phyloP scores from a whole-genome alignment of 2,797 vertebrate genomes.

The Mergus octosetaceus region DNA sequence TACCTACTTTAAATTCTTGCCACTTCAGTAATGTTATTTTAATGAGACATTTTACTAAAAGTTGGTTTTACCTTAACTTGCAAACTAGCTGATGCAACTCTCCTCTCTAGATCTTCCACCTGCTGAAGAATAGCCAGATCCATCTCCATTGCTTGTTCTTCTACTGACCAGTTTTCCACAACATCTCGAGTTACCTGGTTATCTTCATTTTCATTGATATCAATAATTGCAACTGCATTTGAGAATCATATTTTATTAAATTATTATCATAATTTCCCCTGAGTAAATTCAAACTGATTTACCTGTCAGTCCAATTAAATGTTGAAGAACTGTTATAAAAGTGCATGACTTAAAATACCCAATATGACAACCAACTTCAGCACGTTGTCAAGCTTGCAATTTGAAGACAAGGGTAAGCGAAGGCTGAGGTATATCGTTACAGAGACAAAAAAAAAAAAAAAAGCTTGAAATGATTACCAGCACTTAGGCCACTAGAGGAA shows the following conservation, averaged over 20 bases:
- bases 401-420: background rate
- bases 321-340: background rate
- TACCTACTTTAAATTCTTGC: constrained; percentile 34
- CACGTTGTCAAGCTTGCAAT: background rate
- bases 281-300: constrained; percentile 23
- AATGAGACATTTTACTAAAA: constrained; percentile 68
- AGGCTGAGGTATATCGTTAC: background rate
- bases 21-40: constrained; percentile 1
- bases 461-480: background rate
- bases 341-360: background rate
- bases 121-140: constrained; percentile 90
- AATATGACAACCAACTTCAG: background rate
- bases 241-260: constrained; percentile 70
- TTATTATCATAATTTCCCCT: constrained; percentile 15
- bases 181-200: constrained; percentile 84
- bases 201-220: constrained; percentile 84
- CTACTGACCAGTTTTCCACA: constrained; percentile 91
- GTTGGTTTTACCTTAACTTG: constrained; percentile 90
- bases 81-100: constrained; percentile 89
- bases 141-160: constrained; percentile 92
- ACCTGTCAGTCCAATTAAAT: constrained; percentile 2
- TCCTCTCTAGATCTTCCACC: constrained; percentile 92
- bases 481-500: background rate
- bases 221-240: constrained; percentile 84
- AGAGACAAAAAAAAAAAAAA: background rate